phyloP scores from a whole-genome alignment of 2,113 vertebrate species.

The Thermophis baileyi region DNA sequence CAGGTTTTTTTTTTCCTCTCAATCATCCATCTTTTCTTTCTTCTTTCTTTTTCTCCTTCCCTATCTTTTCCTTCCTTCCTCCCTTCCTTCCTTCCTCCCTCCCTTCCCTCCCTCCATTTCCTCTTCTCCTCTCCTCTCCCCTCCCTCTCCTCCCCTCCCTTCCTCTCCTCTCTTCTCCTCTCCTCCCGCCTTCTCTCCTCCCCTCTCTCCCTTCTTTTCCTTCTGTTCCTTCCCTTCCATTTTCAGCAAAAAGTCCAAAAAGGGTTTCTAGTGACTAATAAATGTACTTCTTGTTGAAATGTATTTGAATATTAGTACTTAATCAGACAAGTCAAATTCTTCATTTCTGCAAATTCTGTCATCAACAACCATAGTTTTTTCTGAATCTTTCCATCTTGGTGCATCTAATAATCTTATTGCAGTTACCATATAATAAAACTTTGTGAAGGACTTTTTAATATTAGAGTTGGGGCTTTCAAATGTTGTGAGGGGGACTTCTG shows the following conservation, averaged over 20 bases:
- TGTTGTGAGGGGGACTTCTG: neutral
- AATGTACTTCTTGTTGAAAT: neutral
- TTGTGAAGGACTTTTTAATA: neutral
- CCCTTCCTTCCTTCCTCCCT: too few relatives aligned
- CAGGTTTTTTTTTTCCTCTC: neutral
- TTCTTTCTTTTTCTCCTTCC: neutral
- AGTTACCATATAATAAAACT: neutral
- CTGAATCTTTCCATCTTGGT: neutral
- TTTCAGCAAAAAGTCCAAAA: neutral
- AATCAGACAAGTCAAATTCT: neutral
- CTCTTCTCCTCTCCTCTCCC: neutral
- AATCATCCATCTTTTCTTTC: neutral
- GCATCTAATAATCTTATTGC: neutral
- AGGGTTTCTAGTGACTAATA: neutral
- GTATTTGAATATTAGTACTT: neutral
- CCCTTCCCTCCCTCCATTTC: too few relatives aligned
- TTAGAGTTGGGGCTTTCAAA: neutral
- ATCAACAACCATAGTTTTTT: neutral
- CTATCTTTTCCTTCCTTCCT: too few relatives aligned
- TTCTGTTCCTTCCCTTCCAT: neutral
- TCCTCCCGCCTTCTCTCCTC: too few relatives aligned
- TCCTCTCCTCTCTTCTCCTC: too few relatives aligned
- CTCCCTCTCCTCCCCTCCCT: neutral
- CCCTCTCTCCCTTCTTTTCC: neutral
- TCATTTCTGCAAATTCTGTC: neutral